Base-by-base conservation (phyloP, 2,888 invertebrate genomes). In the Drosophila pseudotakahashii region DNA sequence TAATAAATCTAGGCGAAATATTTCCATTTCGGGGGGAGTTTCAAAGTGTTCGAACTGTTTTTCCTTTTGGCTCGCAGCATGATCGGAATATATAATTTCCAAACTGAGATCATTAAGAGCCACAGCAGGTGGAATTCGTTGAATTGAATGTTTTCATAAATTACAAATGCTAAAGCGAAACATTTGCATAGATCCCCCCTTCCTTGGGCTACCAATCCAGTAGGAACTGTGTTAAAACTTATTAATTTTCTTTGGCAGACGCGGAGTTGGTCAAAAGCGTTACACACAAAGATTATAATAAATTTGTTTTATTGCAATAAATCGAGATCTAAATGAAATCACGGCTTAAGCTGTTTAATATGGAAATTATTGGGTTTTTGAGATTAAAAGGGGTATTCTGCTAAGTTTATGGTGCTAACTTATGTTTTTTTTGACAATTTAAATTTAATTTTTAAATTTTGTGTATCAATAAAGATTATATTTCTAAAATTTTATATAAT, bases 121-220 rank as follows among this genome's bases (percentile, higher is more conserved):
- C 88, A 84, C 82, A 82, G 77, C 82, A 82, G 82, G 82, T 82
- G 88, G 75, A 87, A 59, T 78, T 87, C 73, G 45, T 52, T 72
- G 77, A 67, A 77, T 69, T 61, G 37, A 53, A 37, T 75, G 77
- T 55, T 73, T 66, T 59, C 64, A 78, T 78, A 80, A 80, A 83
- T 78, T 57, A 78, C 62, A 62, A 66, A 82, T 76, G 73, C 80
- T 77, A 78, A 73, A 69, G 73, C 73, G 51, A 36, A 37, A 34
- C 23, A 81, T 87, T 87, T 77, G 77, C 82, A 82, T 87, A 75
- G 75, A 34, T 19, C 68, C 16, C 66, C 41, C 0, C 32, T 39
- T 3, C n/a, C 41, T 37, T n/a, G 36, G 34, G 51, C 63, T 62
- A 55, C 61, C 64, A 61, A 16, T 32, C 53, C 64, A 36, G 64